Evolutionary conservation across 2,888 invertebrate species (phyloP).

Genomic region (Diarsia brunnea): DNA sequence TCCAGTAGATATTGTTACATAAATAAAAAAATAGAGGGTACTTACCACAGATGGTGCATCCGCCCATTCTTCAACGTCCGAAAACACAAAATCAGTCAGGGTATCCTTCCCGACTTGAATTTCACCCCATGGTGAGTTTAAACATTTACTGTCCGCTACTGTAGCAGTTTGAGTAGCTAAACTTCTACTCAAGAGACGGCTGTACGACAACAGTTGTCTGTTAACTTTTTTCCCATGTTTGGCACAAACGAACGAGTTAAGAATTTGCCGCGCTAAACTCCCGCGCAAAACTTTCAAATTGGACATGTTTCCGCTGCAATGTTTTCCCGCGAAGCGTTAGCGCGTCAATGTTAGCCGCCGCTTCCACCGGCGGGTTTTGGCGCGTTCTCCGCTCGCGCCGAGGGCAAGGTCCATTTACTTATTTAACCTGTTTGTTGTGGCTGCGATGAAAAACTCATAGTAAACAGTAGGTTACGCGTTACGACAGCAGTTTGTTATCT

Average conservation of each 20-base stretch:
- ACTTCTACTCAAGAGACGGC: slow-evolving; percentile 73
- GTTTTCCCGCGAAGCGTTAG: slow-evolving; percentile 79
- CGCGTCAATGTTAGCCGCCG: slow-evolving; percentile 77
- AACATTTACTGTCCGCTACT: slow-evolving; percentile 77
- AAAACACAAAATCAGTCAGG: slow-evolving; percentile 91
- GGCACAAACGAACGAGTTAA: slow-evolving; percentile 71
- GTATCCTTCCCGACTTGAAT: slow-evolving; percentile 90
- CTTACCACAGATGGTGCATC: slow-evolving; percentile 92
- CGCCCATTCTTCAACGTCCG: slow-evolving; percentile 89
- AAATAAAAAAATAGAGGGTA: slow-evolving; percentile 63
- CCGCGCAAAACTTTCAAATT: slow-evolving; percentile 88
- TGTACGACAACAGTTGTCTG: slow-evolving; percentile 62
- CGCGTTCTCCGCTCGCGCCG: slow-evolving; percentile 74
- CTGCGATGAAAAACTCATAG: slow-evolving; percentile 71
- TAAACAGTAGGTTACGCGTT: slow-evolving; percentile 69
- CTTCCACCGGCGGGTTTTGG: slow-evolving; percentile 78
- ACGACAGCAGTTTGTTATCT: slow-evolving; percentile 65
- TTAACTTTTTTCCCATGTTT: slow-evolving; percentile 77
- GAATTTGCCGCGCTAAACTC: slow-evolving; percentile 82
- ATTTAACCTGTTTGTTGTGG: slow-evolving; percentile 74
- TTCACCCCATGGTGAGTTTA: slow-evolving; percentile 87
- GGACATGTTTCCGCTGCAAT: slow-evolving; percentile 81
- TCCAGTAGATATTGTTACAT: neutral
- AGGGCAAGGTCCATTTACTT: slow-evolving; percentile 85
- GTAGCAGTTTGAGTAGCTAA: slow-evolving; percentile 82